Percentiles rank a stretch among this genome's conserved stretches.
These are phyloP conservation scores for Actinia tenebrosa DNA, from an alignment of 64 coral and sea anemone species.

Conservation along the genomic window DNA sequence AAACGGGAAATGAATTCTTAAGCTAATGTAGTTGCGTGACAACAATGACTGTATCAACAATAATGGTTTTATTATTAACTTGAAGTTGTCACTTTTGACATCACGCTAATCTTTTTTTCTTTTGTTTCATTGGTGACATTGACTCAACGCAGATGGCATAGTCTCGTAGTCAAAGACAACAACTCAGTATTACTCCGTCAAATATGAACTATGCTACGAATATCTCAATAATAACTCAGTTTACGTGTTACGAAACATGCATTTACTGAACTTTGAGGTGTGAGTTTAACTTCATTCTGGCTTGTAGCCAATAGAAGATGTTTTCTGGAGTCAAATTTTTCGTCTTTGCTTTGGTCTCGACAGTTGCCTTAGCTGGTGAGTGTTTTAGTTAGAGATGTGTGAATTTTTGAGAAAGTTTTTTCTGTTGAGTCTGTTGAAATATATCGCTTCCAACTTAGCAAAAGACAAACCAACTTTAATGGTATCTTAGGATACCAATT, in stretches of 20 bases:
- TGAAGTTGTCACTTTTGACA: not conserved
- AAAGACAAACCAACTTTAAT: no score
- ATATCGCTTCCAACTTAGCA: not conserved
- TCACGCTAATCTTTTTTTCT: not conserved
- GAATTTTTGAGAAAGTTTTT: not conserved
- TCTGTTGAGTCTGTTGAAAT: not conserved
- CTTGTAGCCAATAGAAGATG: not conserved
- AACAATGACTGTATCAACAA: not conserved
- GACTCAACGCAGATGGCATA: not conserved
- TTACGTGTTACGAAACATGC: not conserved
- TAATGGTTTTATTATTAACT: conserved; percentile 8
- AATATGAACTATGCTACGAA: not conserved
- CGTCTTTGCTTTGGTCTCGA: not conserved
- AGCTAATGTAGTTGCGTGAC: not conserved
- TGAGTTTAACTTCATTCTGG: not conserved
- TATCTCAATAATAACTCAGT: not conserved
- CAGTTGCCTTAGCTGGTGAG: not conserved
- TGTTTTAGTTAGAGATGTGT: not conserved
- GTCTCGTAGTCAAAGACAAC: not conserved
- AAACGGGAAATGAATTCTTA: no score
- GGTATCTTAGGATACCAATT: no score
- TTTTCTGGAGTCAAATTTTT: not conserved
- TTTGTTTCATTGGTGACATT: not conserved
- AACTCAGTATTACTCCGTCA: not conserved
- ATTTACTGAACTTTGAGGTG: not conserved